Base-by-base conservation (phyloP, 1,140 invertebrate genomes). In the Asobara japonica region DNA sequence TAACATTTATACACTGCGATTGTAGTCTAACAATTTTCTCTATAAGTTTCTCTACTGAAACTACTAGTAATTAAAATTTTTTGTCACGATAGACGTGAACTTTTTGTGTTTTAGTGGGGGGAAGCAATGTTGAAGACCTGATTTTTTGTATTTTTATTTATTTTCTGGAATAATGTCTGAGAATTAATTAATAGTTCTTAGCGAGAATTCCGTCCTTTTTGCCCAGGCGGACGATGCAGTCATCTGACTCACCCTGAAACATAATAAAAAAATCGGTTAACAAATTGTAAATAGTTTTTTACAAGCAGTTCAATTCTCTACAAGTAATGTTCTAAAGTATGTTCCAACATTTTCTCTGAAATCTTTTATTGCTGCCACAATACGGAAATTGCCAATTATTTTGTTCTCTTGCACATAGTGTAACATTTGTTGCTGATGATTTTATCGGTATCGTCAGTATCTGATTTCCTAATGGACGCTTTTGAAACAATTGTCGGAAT, bases 151-250 rank as follows among this genome's bases (percentile, higher is more conserved):
- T 31, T 45, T 61, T 67, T 71, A 65, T 75, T 75, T 66, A 72
- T 69, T 51, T 31, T 69, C 36, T 36, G 31, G 29, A 72, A 31
- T 60, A 31, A 51, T 51, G 5, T 69, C n/a, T 13, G 20, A 61
- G 41, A 4, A 62, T 72, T 27, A 69, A 77, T 86, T 83, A 84
- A 77, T 86, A 89, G 77, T 89, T 90, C 91, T 97, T 97, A 61
- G 96, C 91, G 76, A 99, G 87, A 81, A 99, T 91, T 74, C 94
- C 95, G 88, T 99, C 97, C 79, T 95, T 95, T 89, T 98, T 98
- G 38, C 96, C 95, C 81, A 99, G 90, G 82, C 97, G 91, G 56
- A 94, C 93, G 70, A 99, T 93, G 82, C 97, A 98, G 87, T 99
- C 97, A 88, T 99, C 98, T 20, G 96, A 97, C 90, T 99, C 98